A percentile compares a stretch with the other conserved stretches of the same genome.
Evolutionary conservation across 2,797 vertebrate genomes (phyloP).

Genomic region (Artibeus lituratus): DNA sequence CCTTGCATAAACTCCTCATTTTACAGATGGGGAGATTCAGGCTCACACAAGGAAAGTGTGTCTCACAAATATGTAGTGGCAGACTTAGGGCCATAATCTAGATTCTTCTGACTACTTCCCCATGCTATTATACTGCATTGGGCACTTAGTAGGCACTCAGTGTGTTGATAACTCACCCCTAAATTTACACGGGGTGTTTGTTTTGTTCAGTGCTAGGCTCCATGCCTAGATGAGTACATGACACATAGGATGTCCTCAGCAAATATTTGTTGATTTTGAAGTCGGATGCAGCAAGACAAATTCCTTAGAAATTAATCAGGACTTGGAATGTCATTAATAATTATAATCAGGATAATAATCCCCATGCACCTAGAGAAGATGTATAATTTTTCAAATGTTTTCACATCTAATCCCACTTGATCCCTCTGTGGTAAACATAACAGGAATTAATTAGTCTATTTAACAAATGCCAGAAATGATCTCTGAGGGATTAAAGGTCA

Average conservation of each 20-base stretch:
- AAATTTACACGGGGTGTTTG: not conserved
- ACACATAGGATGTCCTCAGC: not conserved
- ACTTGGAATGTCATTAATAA: not conserved
- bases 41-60: not conserved
- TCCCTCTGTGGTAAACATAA: not conserved
- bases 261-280: slow-evolving; percentile 13
- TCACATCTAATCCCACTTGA: not conserved
- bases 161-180: not conserved
- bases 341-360: slow-evolving; percentile 16
- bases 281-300: not conserved
- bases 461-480: not conserved
- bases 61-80: not conserved
- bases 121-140: not conserved
- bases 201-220: not conserved
- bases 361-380: slow-evolving; percentile 3
- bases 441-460: not conserved
- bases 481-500: not conserved
- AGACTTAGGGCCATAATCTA: not conserved
- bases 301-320: slow-evolving; percentile 11
- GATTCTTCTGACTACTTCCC: not conserved
- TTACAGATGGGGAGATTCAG: not conserved
- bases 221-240: not conserved
- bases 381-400: slow-evolving; percentile 2
- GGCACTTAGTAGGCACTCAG: not conserved
- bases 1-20: not conserved